These are phyloP conservation scores for Bellardia bayeri DNA, from an alignment of 2,888 invertebrate genomes.

Conservation along the genomic window DNA sequence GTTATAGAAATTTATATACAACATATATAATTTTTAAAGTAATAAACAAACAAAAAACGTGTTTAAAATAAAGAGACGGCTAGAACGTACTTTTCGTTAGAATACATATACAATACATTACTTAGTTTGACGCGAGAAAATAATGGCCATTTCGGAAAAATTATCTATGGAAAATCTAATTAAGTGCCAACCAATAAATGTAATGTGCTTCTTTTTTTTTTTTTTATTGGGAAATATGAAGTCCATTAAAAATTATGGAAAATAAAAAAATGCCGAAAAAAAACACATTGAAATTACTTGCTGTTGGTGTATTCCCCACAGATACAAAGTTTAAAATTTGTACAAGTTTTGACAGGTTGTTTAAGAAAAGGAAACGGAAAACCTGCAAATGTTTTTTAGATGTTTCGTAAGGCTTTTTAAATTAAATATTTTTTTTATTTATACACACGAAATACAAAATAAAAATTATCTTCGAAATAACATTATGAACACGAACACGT, in stretches of 20 bases:
- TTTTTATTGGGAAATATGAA: neutral
- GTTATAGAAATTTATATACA: slow-evolving; percentile 44
- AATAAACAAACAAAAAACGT: slow-evolving; percentile 34
- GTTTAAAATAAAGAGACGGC: slow-evolving; percentile 18
- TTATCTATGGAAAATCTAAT: slow-evolving; percentile 50
- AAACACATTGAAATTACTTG: neutral
- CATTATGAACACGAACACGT: too few species aligned
- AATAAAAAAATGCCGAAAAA: neutral
- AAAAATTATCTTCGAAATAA: too few species aligned
- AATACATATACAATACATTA: neutral
- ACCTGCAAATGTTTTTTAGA: too few species aligned
- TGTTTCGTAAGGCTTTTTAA: too few species aligned
- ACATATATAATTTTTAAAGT: neutral
- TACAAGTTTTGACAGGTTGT: slow-evolving; percentile 14
- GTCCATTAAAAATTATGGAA: neutral
- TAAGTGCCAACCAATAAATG: slow-evolving; percentile 33
- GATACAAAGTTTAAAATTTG: neutral
- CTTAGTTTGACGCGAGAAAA: slow-evolving; percentile 15
- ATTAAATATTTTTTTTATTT: too few species aligned
- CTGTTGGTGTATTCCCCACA: neutral
- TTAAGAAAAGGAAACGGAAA: too few species aligned
- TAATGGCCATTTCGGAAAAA: slow-evolving; percentile 45
- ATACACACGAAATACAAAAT: too few species aligned
- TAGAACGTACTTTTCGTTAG: slow-evolving; percentile 22
- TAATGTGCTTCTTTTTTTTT: neutral